A percentile compares a stretch with the other conserved stretches of the same genome.
Conservation (phyloP, 2,113 vertebrate species). For the Gobiocypris rarus region DNA sequence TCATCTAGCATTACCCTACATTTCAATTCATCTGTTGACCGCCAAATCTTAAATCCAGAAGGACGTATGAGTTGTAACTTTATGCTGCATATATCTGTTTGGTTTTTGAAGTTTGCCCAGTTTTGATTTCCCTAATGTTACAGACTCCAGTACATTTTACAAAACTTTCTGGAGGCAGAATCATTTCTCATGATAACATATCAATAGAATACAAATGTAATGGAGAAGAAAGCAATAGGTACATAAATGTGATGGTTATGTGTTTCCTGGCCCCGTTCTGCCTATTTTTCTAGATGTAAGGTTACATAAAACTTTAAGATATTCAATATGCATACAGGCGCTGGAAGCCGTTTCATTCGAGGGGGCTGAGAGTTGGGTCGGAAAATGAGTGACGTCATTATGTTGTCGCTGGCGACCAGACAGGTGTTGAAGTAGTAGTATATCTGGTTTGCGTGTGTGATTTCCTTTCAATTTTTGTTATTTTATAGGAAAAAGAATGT, state of each 20-base stretch:
- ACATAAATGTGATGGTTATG: not conserved
- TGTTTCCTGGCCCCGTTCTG: not conserved
- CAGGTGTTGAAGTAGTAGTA: too few relatives aligned
- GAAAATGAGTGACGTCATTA: too few relatives aligned
- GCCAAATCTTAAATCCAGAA: not conserved
- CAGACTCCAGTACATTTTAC: not conserved
- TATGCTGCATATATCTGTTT: not conserved
- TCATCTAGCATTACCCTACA: too few relatives aligned
- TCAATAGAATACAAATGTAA: not conserved
- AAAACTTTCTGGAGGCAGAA: not conserved
- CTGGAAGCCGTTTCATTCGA: too few relatives aligned
- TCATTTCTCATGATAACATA: not conserved
- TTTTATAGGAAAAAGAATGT: too few relatives aligned
- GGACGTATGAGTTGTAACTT: not conserved
- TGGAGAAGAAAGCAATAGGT: not conserved
- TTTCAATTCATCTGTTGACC: not conserved
- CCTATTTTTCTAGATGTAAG: not conserved
- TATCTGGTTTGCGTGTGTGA: too few relatives aligned
- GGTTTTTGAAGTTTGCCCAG: not conserved
- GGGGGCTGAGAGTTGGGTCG: too few relatives aligned
- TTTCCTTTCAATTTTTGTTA: too few relatives aligned
- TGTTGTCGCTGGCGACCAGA: too few relatives aligned
- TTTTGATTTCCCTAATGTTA: constrained; percentile 23
- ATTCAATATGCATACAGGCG: too few relatives aligned
- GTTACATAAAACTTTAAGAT: not conserved